Evolutionary conservation across 2,797 vertebrate genomes (phyloP).

Genomic region (Myotis daubentonii): DNA sequence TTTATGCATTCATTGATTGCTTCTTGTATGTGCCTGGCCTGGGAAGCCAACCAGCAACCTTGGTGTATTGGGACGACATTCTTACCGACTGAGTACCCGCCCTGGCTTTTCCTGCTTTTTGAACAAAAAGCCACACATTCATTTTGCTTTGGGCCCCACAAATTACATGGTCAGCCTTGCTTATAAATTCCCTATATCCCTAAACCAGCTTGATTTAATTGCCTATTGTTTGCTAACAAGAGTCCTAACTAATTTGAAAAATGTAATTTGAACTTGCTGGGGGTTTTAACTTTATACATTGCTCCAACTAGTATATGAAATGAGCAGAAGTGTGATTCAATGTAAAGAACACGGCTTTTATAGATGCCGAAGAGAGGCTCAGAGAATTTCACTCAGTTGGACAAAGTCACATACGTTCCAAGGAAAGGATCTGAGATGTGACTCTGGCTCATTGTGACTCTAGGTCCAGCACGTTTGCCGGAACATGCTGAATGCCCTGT

Average conservation of each 20-base stretch:
- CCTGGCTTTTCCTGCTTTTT: not conserved
- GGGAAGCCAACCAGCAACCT: not conserved
- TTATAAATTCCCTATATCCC: not conserved
- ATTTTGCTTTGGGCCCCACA: not conserved
- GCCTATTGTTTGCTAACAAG: constrained; percentile 23
- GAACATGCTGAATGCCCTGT: not conserved
- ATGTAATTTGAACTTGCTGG: not conserved
- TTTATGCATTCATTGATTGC: not conserved
- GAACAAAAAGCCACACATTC: not conserved
- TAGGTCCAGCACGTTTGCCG: not conserved
- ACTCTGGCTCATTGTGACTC: not conserved
- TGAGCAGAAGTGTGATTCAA: not conserved
- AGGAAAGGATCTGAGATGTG: not conserved
- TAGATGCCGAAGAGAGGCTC: not conserved
- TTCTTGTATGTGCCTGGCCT: not conserved
- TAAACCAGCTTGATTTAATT: constrained; percentile 31
- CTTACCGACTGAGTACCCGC: not conserved
- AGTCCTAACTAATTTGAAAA: constrained; percentile 1
- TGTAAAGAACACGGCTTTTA: not conserved
- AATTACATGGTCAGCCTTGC: not conserved
- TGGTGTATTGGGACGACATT: not conserved
- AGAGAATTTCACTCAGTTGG: not conserved
- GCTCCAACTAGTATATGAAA: not conserved
- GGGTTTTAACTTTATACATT: not conserved
- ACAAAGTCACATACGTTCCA: not conserved